Evolutionary conservation across 2,888 invertebrate genomes (phyloP).

Genomic region (Xestia sexstrigata): DNA sequence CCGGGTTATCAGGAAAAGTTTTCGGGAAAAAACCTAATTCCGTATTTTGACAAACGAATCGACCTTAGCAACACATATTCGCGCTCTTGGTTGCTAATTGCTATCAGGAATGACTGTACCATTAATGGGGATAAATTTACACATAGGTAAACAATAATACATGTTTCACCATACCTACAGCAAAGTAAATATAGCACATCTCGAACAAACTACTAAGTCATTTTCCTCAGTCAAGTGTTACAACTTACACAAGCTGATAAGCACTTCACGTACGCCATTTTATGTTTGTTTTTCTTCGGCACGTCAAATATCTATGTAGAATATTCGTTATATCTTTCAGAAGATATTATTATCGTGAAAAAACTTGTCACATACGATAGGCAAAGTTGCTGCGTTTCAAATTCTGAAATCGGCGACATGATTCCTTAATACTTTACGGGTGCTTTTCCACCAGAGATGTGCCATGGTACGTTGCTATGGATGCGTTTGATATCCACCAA

Average conservation of each 20-base stretch:
- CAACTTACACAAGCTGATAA: conserved; percentile 57
- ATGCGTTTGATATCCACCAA: too few species aligned
- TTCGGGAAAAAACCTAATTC: neutral
- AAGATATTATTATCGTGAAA: neutral
- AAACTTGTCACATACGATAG: neutral
- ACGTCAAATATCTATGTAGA: conserved; percentile 14
- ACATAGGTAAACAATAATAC: neutral
- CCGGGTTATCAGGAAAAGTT: neutral
- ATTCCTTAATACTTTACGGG: too few species aligned
- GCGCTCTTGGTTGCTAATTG: neutral
- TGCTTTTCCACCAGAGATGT: too few species aligned
- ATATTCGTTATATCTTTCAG: conserved; percentile 1
- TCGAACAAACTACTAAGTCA: conserved; percentile 34
- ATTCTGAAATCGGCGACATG: neutral
- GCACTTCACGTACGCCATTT: conserved; percentile 47
- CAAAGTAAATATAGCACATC: conserved; percentile 47
- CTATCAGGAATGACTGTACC: conserved; percentile 6
- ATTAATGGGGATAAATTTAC: conserved; percentile 21
- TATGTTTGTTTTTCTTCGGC: conserved; percentile 57
- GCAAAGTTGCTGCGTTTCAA: neutral
- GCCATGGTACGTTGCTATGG: too few species aligned
- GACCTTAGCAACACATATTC: neutral
- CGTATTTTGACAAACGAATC: neutral
- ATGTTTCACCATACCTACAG: conserved; percentile 14
- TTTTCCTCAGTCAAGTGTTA: conserved; percentile 63